phyloP scores from a whole-genome alignment of 1,140 invertebrate species.

The Nebria ingens region DNA sequence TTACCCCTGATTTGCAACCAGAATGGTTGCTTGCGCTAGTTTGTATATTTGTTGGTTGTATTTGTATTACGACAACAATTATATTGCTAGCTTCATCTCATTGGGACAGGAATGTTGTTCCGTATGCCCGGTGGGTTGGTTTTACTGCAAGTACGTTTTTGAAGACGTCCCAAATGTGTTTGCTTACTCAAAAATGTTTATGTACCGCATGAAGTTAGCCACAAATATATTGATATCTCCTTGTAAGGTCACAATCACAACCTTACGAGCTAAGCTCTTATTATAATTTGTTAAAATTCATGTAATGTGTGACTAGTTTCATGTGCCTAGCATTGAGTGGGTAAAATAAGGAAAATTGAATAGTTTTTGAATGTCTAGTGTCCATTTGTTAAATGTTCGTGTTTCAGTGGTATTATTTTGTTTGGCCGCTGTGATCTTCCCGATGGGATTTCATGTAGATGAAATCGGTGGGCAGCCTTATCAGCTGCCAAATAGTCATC shows the following conservation, averaged over 20 bases:
- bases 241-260: conserved; percentile 11
- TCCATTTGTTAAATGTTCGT: conserved; percentile 37
- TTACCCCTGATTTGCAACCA: conserved; percentile 70
- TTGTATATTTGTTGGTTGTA: conserved; percentile 85
- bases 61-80: conserved; percentile 85
- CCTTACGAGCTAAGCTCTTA: too few species aligned
- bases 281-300: too few species aligned
- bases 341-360: neutral
- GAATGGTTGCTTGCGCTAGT: conserved; percentile 87
- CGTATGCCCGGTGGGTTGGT: conserved; percentile 89
- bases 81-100: conserved; percentile 78
- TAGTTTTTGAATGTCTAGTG: conserved; percentile 5
- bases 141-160: conserved; percentile 86
- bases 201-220: neutral
- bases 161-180: neutral
- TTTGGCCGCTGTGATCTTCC: conserved; percentile 89
- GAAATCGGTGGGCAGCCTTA: conserved; percentile 93
- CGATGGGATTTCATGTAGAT: conserved; percentile 89
- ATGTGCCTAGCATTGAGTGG: neutral
- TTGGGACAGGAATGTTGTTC: conserved; percentile 83
- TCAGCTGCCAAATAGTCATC: conserved; percentile 88
- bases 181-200: neutral
- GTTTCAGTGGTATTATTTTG: conserved; percentile 93
- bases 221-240: neutral
- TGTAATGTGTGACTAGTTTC: too few species aligned